phyloP scores from a whole-genome alignment of 2,113 vertebrate genomes.

The Stigmatopora nigra region DNA sequence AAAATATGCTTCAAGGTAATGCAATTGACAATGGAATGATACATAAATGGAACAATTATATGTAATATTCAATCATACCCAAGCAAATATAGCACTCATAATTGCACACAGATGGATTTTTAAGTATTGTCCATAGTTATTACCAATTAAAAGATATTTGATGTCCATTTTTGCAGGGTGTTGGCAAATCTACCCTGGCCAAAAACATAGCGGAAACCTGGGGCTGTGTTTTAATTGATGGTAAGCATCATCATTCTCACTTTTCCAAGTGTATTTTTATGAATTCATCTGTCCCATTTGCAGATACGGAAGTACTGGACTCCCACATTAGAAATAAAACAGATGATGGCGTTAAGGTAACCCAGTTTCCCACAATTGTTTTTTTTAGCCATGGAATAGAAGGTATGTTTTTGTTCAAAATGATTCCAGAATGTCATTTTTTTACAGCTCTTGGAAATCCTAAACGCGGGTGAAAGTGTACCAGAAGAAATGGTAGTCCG shows the following conservation, averaged over 20 bases:
- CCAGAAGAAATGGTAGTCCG: constrained; percentile 76
- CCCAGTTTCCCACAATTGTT: neutral
- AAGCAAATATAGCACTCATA: neutral
- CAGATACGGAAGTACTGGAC: constrained; percentile 79
- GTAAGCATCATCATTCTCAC: constrained; percentile 52
- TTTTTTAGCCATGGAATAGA: too few species aligned
- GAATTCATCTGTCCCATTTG: constrained; percentile 32
- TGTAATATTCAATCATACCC: too few species aligned
- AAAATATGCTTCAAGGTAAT: too few species aligned
- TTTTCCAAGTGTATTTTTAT: neutral
- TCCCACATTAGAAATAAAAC: constrained; percentile 67
- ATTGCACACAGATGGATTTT: neutral
- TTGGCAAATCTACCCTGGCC: constrained; percentile 86
- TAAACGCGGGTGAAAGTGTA: constrained; percentile 73
- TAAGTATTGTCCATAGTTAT: neutral
- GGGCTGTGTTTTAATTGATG: constrained; percentile 83
- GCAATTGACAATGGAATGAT: too few species aligned
- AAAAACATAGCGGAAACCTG: constrained; percentile 75
- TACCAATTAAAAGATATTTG: neutral
- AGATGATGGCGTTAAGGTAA: constrained; percentile 75
- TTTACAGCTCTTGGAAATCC: constrained; percentile 70
- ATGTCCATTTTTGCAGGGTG: constrained; percentile 65
- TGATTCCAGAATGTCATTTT: neutral
- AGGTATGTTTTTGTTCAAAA: too few species aligned
- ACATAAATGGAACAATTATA: too few species aligned